These are phyloP conservation scores for Ranitomeya imitator DNA, from an alignment of 2,113 vertebrate genomes.

Conservation along the genomic window DNA sequence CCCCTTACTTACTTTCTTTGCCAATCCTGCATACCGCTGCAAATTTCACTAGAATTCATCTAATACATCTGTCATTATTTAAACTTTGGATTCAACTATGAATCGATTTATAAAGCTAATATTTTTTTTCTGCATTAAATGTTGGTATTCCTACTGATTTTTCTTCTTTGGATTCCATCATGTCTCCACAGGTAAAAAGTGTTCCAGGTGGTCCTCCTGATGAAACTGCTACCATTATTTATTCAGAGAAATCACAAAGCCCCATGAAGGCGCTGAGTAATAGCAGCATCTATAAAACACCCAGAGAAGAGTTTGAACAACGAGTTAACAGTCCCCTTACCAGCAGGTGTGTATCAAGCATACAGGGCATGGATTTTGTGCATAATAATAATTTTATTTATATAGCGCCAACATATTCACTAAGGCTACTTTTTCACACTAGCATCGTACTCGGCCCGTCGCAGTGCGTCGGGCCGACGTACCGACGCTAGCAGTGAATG, in stretches of 20 bases:
- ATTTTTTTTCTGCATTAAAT: too few species aligned
- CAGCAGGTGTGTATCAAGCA: constrained; percentile 63
- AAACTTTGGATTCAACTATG: too few species aligned
- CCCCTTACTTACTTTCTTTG: too few species aligned
- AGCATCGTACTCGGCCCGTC: too few species aligned
- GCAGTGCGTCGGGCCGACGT: too few species aligned
- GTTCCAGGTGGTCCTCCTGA: constrained; percentile 72
- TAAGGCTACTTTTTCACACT: too few species aligned
- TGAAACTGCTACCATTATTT: constrained; percentile 72
- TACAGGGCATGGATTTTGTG: neutral
- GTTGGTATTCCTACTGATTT: neutral
- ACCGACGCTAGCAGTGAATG: too few species aligned
- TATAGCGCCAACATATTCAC: too few species aligned
- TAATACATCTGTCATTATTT: too few species aligned
- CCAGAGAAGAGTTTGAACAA: constrained; percentile 58
- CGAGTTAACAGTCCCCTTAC: constrained; percentile 7
- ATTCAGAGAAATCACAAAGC: constrained; percentile 72
- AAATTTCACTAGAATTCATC: too few species aligned
- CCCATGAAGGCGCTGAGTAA: constrained; percentile 64
- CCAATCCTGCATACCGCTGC: too few species aligned
- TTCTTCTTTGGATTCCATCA: neutral
- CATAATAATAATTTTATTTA: neutral
- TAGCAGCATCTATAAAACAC: constrained; percentile 62
- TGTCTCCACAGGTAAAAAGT: constrained; percentile 78
- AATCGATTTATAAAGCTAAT: too few species aligned